Evolutionary conservation across 2,797 vertebrate genomes (phyloP).

Genomic region (Anguilla obscura): DNA sequence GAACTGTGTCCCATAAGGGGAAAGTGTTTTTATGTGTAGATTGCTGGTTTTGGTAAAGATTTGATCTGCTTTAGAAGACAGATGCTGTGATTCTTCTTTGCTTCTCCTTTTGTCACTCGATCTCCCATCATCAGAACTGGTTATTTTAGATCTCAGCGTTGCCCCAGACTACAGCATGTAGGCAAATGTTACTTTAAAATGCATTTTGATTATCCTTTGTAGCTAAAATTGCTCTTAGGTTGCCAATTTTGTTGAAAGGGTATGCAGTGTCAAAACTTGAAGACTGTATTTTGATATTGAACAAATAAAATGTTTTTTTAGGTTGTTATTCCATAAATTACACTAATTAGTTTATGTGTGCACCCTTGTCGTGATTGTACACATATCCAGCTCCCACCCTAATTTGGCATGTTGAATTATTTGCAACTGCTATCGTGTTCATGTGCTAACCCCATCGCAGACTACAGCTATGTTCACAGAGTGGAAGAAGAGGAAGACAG

Average conservation of each 20-base stretch:
- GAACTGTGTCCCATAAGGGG: conserved; percentile 47
- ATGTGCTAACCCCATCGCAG: not conserved
- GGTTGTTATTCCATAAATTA: not conserved
- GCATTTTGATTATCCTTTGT: conserved; percentile 45
- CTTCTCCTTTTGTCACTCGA: conserved; percentile 59
- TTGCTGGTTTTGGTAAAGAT: not conserved
- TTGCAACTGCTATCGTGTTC: not conserved
- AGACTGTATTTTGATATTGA: conserved; percentile 20
- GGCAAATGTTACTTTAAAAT: conserved; percentile 49
- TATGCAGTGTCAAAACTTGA: conserved; percentile 5
- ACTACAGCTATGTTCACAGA: too few species aligned
- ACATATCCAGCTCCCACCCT: not conserved
- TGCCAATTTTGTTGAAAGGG: not conserved
- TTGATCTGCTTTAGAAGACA: conserved; percentile 54
- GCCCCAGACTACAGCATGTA: conserved; percentile 57
- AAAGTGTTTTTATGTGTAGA: conserved; percentile 38
- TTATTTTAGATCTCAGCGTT: conserved; percentile 49
- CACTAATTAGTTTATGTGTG: not conserved
- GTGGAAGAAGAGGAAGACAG: too few species aligned
- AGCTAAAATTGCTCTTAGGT: conserved; percentile 43
- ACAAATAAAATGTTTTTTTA: not conserved
- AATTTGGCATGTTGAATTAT: not conserved
- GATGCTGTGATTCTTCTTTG: conserved; percentile 56
- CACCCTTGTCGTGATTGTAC: not conserved
- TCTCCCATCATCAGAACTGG: conserved; percentile 61